Percentiles rank a stretch among this genome's conserved stretches.
phyloP scores from a whole-genome alignment of 2,113 vertebrate species.

The Ameiurus melas region DNA sequence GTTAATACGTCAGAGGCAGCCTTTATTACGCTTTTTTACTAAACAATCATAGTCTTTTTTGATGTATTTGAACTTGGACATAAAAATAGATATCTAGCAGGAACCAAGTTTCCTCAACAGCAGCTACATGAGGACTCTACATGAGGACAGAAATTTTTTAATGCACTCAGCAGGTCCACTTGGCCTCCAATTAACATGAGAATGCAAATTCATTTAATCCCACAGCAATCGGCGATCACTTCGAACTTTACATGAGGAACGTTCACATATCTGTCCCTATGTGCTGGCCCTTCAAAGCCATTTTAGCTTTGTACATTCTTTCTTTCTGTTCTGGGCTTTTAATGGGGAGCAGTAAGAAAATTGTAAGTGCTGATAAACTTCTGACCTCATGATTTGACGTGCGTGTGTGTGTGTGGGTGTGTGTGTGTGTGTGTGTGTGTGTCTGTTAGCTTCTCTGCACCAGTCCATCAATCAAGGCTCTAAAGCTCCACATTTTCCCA shows the following conservation, averaged over 20 bases:
- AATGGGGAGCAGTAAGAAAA: neutral
- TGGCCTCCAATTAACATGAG: constrained; percentile 26
- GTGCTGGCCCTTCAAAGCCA: neutral
- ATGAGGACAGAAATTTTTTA: neutral
- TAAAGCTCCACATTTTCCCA: neutral
- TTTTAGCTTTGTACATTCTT: neutral
- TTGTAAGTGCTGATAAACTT: neutral
- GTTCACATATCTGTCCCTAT: constrained; percentile 12
- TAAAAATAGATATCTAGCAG: neutral
- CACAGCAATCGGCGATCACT: constrained; percentile 20
- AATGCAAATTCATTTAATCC: constrained; percentile 36
- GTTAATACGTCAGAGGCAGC: neutral
- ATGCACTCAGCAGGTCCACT: constrained; percentile 5
- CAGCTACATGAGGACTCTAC: constrained; percentile 7
- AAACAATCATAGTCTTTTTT: neutral
- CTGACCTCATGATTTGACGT: neutral
- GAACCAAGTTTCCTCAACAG: neutral
- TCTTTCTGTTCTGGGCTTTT: neutral
- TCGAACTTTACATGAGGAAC: constrained; percentile 16
- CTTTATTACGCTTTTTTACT: neutral
- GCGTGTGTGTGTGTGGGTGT: neutral
- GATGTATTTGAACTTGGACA: neutral
- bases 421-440: neutral
- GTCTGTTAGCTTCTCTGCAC: neutral
- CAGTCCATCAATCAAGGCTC: neutral